Evolutionary conservation across 2,797 vertebrate species (phyloP).

Genomic region (Luscinia megarhynchos): DNA sequence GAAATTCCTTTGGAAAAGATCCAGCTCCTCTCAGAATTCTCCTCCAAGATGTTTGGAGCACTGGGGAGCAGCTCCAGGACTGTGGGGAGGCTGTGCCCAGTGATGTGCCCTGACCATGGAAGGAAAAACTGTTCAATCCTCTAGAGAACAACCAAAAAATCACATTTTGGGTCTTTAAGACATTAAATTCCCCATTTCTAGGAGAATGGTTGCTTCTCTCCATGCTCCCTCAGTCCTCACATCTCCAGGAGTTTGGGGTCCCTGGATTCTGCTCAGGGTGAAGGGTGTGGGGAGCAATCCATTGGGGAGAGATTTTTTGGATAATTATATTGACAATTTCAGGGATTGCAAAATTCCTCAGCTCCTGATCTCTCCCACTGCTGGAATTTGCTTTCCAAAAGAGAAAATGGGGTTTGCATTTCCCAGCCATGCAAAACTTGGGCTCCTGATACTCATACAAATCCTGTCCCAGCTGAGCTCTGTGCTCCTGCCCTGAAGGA

Average conservation of each 20-base stretch:
- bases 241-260: not conserved
- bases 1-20: not conserved
- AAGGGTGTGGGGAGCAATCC: not conserved
- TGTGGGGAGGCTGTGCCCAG: fast-evolving
- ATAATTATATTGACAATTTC: not conserved
- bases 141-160: not conserved
- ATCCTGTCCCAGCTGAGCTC: not conserved
- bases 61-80: fast-evolving
- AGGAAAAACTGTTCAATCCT: not conserved
- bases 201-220: not conserved
- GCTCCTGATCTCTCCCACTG: not conserved
- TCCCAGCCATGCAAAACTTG: not conserved
- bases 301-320: not conserved
- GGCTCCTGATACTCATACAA: not conserved
- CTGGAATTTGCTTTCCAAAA: not conserved
- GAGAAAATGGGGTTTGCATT: not conserved
- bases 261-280: not conserved
- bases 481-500: slow-evolving; percentile 46
- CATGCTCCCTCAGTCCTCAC: fast-evolving
- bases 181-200: not conserved
- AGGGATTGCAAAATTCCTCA: not conserved
- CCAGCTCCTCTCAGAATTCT: not conserved
- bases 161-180: not conserved
- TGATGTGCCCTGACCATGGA: not conserved
- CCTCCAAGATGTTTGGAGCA: not conserved